phyloP scores from a whole-genome alignment of 2,113 vertebrate genomes.

The Silurus asotus region DNA sequence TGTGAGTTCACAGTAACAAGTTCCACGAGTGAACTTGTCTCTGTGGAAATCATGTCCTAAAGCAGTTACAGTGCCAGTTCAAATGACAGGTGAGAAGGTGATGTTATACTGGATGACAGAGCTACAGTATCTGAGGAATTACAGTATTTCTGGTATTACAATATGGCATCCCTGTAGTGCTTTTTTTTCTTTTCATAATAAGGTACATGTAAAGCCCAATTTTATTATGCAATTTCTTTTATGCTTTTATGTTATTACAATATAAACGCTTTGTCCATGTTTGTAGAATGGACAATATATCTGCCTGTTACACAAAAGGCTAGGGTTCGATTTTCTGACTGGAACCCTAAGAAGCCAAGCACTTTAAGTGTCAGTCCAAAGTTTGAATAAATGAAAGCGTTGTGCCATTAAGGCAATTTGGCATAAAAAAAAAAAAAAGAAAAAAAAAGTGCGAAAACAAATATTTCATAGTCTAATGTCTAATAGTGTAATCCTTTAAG shows the following conservation, averaged over 20 bases:
- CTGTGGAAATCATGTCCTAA: slow-evolving; percentile 19
- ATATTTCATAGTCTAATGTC: neutral
- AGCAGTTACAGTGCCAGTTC: neutral
- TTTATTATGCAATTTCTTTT: neutral
- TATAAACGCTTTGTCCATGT: no score
- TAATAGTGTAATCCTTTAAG: neutral
- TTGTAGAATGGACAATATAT: no score
- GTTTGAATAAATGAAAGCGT: no score
- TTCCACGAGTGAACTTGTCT: slow-evolving; percentile 3
- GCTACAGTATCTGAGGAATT: neutral
- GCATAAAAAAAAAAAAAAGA: no score
- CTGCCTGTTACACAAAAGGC: no score
- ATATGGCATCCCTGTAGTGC: neutral
- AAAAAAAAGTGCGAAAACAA: no score
- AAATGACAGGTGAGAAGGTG: slow-evolving; percentile 14
- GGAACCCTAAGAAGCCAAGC: no score
- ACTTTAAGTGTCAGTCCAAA: no score
- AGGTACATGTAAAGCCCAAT: neutral
- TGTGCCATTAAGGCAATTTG: no score
- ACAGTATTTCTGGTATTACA: neutral
- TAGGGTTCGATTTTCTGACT: no score
- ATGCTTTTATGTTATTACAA: no score
- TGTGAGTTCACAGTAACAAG: slow-evolving; percentile 29
- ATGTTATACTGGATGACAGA: neutral
- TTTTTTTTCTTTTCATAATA: neutral